phyloP scores from a whole-genome alignment of 2,113 vertebrate species.

The Ramphastos sulfuratus region DNA sequence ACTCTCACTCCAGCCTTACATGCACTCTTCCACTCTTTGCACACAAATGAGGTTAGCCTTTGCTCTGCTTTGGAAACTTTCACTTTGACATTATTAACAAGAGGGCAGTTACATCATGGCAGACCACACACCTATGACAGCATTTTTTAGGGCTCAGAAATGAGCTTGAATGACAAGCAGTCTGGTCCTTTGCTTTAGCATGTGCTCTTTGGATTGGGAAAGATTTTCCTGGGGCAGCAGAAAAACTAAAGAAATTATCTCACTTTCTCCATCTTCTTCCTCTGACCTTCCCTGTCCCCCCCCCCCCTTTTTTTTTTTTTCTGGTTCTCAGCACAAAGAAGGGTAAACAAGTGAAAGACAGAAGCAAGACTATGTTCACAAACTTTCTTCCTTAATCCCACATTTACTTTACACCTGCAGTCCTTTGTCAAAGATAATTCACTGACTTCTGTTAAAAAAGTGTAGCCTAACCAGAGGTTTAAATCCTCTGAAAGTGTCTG shows the following conservation, averaged over 20 bases:
- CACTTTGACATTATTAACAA: not conserved
- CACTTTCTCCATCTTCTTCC: not conserved
- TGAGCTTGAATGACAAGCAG: not conserved
- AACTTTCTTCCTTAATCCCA: not conserved
- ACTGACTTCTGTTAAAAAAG: not conserved
- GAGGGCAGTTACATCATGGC: too few species aligned
- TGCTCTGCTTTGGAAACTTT: not conserved
- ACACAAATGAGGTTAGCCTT: accelerated
- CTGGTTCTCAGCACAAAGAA: not conserved
- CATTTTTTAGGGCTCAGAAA: not conserved
- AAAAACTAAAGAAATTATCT: not conserved
- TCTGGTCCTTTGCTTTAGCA: not conserved
- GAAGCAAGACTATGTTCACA: not conserved
- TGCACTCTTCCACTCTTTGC: not conserved
- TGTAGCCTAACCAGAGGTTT: not conserved
- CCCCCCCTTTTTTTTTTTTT: not conserved
- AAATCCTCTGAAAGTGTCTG: not conserved
- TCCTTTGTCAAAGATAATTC: not conserved
- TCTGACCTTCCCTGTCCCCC: too few species aligned
- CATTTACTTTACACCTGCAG: not conserved
- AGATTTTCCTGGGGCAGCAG: not conserved
- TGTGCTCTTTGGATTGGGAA: not conserved
- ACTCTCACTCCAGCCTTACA: not conserved
- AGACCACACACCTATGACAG: not conserved
- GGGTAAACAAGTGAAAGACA: not conserved